Base-by-base conservation (phyloP, 2,888 invertebrate genomes). In the Xanthorhoe spadicearia region DNA sequence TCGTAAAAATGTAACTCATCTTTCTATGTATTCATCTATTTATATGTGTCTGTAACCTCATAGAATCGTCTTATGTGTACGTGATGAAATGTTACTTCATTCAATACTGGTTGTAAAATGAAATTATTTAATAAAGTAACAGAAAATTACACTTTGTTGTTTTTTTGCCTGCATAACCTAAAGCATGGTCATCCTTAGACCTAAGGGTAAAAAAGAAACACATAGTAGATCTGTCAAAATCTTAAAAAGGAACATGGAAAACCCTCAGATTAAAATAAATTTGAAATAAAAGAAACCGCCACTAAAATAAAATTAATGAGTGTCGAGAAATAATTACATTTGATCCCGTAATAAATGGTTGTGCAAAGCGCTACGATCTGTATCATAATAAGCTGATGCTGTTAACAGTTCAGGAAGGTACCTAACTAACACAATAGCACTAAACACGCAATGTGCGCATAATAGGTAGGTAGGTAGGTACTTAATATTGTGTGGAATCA, bases 81-180 rank as follows among this genome's bases (percentile, higher is more conserved):
- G 88, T 89, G 87, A 91, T 89, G 85, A 86, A 83, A 88, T 82
- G 89, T 91, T 89, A 89, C 89, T 88, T 86, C 89, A 88, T 92
- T 89, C 86, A 84, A 86, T 88, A 89, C 84, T 88, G 92, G 91
- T 92, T 92, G 90, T 92, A 91, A 89, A 91, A 88, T 91, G 84
- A 89, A 90, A 89, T 90, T 87, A 90, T 91, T 86, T 89, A 92
- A 92, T 92, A 92, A 92, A 92, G 90, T 92, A 92, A 91, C 88
- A 83, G 80, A 85, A 85, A 86, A 71, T 70, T 70, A 68, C 10
- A 17, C 10, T 46, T 19, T 17, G 15, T 58, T 64, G 60, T 56
- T 50, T 64, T 43, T 19, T 38, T 13, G 4, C 10, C 9, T 32
- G 15, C 50, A 32, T 38, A 8, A 62, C n/a, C n/a, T n/a, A n/a